Conservation (phyloP, 2,888 invertebrate genomes). For the Biston betularia region DNA sequence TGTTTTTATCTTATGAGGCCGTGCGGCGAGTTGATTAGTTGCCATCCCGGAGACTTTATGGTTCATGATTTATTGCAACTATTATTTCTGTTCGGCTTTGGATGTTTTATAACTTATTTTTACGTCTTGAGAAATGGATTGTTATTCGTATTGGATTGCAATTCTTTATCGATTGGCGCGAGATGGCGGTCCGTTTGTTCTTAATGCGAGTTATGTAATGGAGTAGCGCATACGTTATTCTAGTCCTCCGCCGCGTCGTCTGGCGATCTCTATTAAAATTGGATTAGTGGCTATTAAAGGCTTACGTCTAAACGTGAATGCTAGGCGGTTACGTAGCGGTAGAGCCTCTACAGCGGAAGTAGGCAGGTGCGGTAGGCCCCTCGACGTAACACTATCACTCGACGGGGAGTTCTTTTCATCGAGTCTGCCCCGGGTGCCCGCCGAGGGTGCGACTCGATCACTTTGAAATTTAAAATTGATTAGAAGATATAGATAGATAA, state of each 20-base stretch:
- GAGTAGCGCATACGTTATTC: conserved; percentile 14
- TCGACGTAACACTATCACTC: too few species aligned
- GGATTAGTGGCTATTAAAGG: conserved; percentile 34
- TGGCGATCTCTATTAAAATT: conserved; percentile 30
- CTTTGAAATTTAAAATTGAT: too few species aligned
- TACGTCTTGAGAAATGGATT: conserved; percentile 9
- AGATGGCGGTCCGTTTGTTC: conserved; percentile 6
- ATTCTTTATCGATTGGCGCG: not conserved
- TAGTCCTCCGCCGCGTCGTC: conserved; percentile 28
- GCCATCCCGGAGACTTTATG: conserved; percentile 27
- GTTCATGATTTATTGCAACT: conserved; percentile 30
- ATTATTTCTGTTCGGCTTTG: conserved; percentile 12
- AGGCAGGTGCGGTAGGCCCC: not conserved
- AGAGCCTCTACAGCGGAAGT: conserved; percentile 4
- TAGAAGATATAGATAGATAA: too few species aligned
- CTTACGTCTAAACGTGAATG: conserved; percentile 30
- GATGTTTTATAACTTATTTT: conserved; percentile 6
- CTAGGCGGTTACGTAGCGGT: conserved; percentile 17
- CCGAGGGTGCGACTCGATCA: too few species aligned
- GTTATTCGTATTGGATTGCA: conserved; percentile 13
- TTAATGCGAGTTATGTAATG: conserved; percentile 19
- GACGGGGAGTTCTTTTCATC: too few species aligned
- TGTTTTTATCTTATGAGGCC: conserved; percentile 47
- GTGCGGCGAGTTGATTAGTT: conserved; percentile 35
- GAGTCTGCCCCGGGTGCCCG: too few species aligned